These are phyloP conservation scores for Pipistrellus nathusii DNA, from an alignment of 2,797 vertebrate genomes.

Conservation along the genomic window DNA sequence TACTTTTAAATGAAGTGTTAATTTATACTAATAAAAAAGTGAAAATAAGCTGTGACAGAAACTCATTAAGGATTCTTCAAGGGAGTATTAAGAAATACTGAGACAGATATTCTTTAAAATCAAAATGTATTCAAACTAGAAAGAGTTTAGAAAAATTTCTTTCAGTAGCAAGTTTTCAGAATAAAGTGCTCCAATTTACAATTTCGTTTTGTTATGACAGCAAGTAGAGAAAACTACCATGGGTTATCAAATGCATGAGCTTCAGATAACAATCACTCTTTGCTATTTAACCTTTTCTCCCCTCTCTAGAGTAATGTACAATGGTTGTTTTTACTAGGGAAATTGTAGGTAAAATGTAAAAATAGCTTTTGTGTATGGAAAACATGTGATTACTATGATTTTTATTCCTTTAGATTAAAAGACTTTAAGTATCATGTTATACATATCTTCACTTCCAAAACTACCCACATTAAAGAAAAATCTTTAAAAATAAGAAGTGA, in stretches of 20 bases:
- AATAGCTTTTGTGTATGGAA: conserved; percentile 75
- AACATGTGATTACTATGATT: conserved; percentile 54
- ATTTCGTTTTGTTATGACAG: conserved; percentile 68
- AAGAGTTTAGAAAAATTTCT: background rate
- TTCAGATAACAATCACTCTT: conserved; percentile 70
- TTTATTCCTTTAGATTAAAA: background rate
- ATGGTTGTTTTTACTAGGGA: conserved; percentile 67
- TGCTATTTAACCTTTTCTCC: conserved; percentile 76
- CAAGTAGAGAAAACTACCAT: conserved; percentile 29
- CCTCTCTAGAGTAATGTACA: conserved; percentile 51
- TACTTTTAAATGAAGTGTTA: conserved; percentile 66
- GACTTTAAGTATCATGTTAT: background rate
- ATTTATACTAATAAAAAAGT: conserved; percentile 69
- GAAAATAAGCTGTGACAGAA: conserved; percentile 70
- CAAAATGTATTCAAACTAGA: conserved; percentile 56
- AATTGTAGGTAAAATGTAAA: conserved; percentile 75
- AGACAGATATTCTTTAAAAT: conserved; percentile 62
- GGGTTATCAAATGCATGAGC: conserved; percentile 41
- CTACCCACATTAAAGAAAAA: background rate
- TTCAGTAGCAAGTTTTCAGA: conserved; percentile 31
- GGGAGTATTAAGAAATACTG: background rate
- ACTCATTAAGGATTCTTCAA: conserved; percentile 63
- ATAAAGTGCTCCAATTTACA: conserved; percentile 57
- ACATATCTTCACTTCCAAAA: background rate
- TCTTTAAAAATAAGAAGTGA: background rate